Evolutionary conservation across 1,140 invertebrate genomes (phyloP), one percentile per base, ranked within the genome.

Genomic region (Bacillus rossius): DNA sequence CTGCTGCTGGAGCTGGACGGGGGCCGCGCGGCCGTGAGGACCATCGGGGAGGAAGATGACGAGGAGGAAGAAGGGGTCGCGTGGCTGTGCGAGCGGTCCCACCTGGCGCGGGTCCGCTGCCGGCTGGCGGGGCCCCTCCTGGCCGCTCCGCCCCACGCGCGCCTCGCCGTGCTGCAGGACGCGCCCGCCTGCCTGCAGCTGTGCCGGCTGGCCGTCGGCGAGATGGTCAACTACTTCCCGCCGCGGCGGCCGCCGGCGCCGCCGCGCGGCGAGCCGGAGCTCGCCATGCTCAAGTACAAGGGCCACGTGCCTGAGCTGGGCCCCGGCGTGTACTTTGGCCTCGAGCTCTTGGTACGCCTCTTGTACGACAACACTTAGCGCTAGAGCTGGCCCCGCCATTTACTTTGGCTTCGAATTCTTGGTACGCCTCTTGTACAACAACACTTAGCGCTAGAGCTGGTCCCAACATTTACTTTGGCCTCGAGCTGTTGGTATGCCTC

Each of bases 261-360:
- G n/a, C 14, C 17, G 43, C 29, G 47, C 8, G 20, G 5, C 20
- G 58, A 56, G 7, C 58, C 40, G 38, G 57, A 59, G 38, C 55
- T 51, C 14, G 16, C 69, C 22, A 71, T 69, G 52, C 71, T 82
- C 55, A 79, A 73, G 64, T 81, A 74, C 61, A 78, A 80, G 51
- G 80, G 80, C 26, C 66, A 67, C 57, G 78, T 81, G 42, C 64
- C 70, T 54, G 76, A 80, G 53, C 62, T 80, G 19, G 79, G 79
- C 37, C 59, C 66, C 40, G 78, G 76, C 38, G 74, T 77, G 66
- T 80, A 79, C 64, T 80, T 79, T 71, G 80, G 78, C 23, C 67
- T 83, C 55, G 77, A 81, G 63, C 59, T 82, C 63, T 66, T 78
- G 75, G 81, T 83, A 75, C 76, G 69, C 70, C 43, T 55, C 29